Evolutionary conservation across 2,113 vertebrate species (phyloP), one percentile per base, ranked within the genome.

Genomic region (Daphoenositta chrysoptera): DNA sequence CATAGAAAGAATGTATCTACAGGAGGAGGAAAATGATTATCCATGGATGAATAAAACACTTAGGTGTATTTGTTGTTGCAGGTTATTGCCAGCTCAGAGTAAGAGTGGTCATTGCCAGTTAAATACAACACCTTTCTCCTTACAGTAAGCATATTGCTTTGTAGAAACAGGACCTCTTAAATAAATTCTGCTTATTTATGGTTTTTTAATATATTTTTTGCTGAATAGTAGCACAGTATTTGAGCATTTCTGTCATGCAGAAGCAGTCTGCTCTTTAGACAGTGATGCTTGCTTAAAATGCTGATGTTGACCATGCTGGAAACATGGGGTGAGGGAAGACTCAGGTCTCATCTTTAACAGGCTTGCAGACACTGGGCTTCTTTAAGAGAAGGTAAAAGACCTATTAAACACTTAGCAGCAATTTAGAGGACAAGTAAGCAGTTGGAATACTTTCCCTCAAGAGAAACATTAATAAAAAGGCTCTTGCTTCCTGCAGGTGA

Each of bases 231-330:
- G 26, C 19, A 30, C 0, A 3, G 24, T 33, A 37, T 85, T 70
- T 77, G 15, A 89, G 8, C 45, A 23, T 24, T 73, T 83, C 39
- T 83, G 37, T 53, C 50, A 50, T 77, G 70, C 78, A 82, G 73
- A 93, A 96, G 68, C 53, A 90, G 90, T 40, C 24, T 61, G 28
- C 39, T 91, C 82, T 96, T 94, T 48, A 94, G 94, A 73, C 5
- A 12, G 50, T 64, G 44, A 85, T 96, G 66, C 69, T 93, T 90
- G 60, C 85, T 84, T 93, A 73, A 89, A 72, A 70, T 13, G 10
- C 39, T 50, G 58, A 76, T 91, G 83, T 58, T 92, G 71, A 86
- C 76, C 64, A 31, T 80, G 15, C 23, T 72, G 85, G 96, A 94
- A 83, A 80, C 14, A 15, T 22, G 18, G 45, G n/a, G 30, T 76